Percentiles rank a stretch among this genome's conserved stretches.
These are phyloP conservation scores for Ophion ellenae DNA, from an alignment of 2,888 invertebrate species.

Conservation along the genomic window DNA sequence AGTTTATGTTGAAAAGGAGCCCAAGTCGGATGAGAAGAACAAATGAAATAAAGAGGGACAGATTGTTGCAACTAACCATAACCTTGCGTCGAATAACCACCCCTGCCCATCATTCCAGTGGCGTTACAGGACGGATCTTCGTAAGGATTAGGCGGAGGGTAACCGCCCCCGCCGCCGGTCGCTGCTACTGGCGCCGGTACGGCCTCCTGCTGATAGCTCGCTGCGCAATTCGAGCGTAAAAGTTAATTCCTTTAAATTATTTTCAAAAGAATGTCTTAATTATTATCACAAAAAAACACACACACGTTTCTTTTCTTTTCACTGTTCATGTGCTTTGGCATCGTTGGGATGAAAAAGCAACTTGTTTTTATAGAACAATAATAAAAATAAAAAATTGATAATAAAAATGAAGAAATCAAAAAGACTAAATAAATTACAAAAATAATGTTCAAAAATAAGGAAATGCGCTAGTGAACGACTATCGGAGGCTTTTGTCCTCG, in stretches of 20 bases:
- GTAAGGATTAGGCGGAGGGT: conserved; percentile 78
- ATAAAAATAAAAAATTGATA: not conserved
- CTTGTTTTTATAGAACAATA: not conserved
- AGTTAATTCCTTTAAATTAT: conserved; percentile 57
- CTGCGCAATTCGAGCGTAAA: conserved; percentile 70
- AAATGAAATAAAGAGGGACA: conserved; percentile 57
- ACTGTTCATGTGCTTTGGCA: no score
- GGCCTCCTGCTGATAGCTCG: conserved; percentile 80
- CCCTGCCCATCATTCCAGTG: conserved; percentile 77
- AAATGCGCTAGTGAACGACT: no score
- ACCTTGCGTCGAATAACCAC: conserved; percentile 79
- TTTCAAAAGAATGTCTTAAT: not conserved
- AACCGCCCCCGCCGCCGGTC: conserved; percentile 77
- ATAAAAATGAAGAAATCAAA: not conserved
- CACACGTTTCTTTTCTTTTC: not conserved
- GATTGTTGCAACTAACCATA: conserved; percentile 77
- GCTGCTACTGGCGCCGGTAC: conserved; percentile 75
- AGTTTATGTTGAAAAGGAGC: no score
- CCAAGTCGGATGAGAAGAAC: not conserved
- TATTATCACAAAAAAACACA: not conserved
- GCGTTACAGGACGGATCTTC: conserved; percentile 79
- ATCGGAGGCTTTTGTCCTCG: no score
- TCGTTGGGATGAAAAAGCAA: not conserved
- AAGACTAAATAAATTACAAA: no score
- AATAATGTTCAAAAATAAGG: no score